Percentiles rank a stretch among this genome's conserved stretches.
These are phyloP conservation scores for Netelia inedita DNA, from an alignment of 2,888 invertebrate species.

Conservation along the genomic window DNA sequence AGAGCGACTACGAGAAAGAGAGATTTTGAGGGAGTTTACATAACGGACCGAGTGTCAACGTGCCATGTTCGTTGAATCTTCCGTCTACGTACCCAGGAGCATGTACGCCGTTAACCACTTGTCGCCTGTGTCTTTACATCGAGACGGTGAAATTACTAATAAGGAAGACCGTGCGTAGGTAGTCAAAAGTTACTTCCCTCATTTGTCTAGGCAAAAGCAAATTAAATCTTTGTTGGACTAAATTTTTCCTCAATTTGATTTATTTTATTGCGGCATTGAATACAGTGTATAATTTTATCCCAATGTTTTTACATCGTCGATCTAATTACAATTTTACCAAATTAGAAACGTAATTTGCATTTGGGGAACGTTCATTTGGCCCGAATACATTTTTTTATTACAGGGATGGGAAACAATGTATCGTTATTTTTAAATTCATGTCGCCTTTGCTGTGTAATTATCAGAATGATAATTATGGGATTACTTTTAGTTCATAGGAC, in stretches of 20 bases:
- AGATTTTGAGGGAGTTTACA: conserved; percentile 76
- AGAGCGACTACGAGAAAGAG: conserved; percentile 63
- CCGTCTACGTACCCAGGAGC: conserved; percentile 36
- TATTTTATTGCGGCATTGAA: background rate
- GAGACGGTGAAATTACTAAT: conserved; percentile 34
- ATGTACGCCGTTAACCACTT: conserved; percentile 56
- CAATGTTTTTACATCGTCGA: no score
- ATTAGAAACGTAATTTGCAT: no score
- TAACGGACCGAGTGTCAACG: conserved; percentile 76
- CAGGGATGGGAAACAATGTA: no score
- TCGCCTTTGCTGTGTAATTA: no score
- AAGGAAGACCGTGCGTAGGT: conserved; percentile 6
- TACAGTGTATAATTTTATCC: background rate
- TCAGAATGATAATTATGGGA: no score
- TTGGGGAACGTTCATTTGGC: no score
- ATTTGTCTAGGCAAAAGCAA: background rate
- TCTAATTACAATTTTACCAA: no score
- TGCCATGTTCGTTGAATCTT: conserved; percentile 59
- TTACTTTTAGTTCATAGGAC: no score
- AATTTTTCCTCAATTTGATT: background rate
- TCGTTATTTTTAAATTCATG: no score
- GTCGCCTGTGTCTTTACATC: conserved; percentile 18
- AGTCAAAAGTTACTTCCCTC: conserved; percentile 6
- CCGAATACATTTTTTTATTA: no score
- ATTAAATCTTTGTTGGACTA: background rate